phyloP scores from a whole-genome alignment of 2,888 invertebrate species.

The Odontothrips loti region DNA sequence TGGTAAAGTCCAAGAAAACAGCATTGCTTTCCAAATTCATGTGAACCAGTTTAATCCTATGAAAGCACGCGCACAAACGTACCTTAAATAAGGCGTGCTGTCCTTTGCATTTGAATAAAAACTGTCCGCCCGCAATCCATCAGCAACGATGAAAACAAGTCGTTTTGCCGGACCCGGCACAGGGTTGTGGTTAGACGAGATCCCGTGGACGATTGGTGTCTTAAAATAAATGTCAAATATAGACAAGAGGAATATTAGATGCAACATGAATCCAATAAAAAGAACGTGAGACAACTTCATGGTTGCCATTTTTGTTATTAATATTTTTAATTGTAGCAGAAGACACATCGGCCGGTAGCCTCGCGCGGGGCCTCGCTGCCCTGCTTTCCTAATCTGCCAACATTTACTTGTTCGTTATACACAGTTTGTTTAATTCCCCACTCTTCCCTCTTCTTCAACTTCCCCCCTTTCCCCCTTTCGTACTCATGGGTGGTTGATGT shows the following conservation, averaged over 20 bases:
- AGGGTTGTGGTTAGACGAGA: slow-evolving; percentile 53
- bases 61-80: slow-evolving; percentile 34
- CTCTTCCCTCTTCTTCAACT: too few species aligned
- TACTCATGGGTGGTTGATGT: too few species aligned
- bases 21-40: not conserved
- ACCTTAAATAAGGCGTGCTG: slow-evolving; percentile 64
- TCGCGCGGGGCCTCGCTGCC: too few species aligned
- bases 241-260: slow-evolving; percentile 71
- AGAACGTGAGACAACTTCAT: slow-evolving; percentile 37
- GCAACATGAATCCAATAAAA: slow-evolving; percentile 57
- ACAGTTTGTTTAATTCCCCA: too few species aligned
- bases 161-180: slow-evolving; percentile 62
- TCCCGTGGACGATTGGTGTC: slow-evolving; percentile 76
- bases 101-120: slow-evolving; percentile 56
- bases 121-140: slow-evolving; percentile 86
- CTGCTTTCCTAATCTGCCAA: too few species aligned
- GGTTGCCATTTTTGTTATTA: too few species aligned
- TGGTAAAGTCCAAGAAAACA: not conserved
- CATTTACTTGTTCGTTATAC: too few species aligned
- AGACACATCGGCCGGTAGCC: too few species aligned
- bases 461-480: too few species aligned
- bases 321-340: too few species aligned
- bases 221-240: slow-evolving; percentile 92
- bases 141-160: slow-evolving; percentile 82
- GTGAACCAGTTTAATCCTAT: slow-evolving; percentile 10